Evolutionary conservation across 2,888 invertebrate species (phyloP).

Genomic region (Xestia xanthographa): DNA sequence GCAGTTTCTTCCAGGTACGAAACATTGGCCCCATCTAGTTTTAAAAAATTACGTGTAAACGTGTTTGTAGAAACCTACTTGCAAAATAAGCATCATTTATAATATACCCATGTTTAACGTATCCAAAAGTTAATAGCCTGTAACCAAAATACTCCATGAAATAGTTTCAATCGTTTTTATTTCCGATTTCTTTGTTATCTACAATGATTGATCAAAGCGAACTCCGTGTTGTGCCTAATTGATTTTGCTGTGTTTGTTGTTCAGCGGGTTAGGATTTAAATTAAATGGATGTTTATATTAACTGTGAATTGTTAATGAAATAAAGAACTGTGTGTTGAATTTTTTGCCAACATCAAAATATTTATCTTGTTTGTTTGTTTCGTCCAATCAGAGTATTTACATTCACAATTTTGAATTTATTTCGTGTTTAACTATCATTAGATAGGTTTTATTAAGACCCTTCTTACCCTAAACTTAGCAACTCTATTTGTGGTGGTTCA

Average conservation of each 20-base stretch:
- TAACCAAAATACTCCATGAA: neutral
- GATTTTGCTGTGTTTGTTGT: slow-evolving; percentile 61
- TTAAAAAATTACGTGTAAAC: no score
- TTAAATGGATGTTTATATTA: slow-evolving; percentile 26
- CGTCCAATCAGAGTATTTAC: neutral
- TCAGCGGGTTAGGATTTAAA: slow-evolving; percentile 41
- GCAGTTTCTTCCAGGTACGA: no score
- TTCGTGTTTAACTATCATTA: neutral
- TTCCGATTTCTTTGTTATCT: slow-evolving; percentile 54
- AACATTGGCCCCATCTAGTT: no score
- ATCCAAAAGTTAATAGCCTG: neutral
- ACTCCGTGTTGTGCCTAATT: slow-evolving; percentile 67
- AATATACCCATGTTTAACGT: neutral
- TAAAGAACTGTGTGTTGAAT: neutral
- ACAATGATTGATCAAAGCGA: slow-evolving; percentile 71
- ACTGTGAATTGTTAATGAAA: slow-evolving; percentile 14
- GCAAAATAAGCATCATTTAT: no score
- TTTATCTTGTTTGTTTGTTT: neutral
- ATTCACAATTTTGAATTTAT: neutral
- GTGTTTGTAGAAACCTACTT: no score
- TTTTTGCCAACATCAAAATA: neutral
- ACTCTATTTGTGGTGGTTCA: no score
- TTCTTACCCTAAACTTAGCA: no score
- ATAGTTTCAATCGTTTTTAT: slow-evolving; percentile 35
- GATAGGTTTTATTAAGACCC: neutral